Conservation (phyloP, 1,140 invertebrate species). For the Agraylea sexmaculata region DNA sequence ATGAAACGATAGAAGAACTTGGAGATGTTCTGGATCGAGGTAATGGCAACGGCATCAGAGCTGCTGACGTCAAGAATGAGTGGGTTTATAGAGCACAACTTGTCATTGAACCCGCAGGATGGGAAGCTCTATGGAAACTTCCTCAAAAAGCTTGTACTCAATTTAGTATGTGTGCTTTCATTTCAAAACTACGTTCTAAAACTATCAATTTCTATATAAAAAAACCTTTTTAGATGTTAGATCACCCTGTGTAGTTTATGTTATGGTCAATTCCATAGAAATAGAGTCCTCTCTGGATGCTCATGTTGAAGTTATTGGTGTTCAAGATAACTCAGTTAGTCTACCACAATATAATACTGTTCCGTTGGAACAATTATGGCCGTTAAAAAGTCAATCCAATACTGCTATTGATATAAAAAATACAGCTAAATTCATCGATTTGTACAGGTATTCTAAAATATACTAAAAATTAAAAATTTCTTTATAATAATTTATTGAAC, state of each 20-base stretch:
- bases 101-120: constrained; percentile 17
- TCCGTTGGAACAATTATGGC: constrained; percentile 14
- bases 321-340: constrained; percentile 16
- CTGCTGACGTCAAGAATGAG: constrained; percentile 12
- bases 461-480: constrained; percentile 1
- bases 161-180: constrained; percentile 7
- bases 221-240: constrained; percentile 9
- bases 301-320: constrained; percentile 12
- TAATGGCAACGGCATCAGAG: constrained; percentile 1
- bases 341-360: constrained; percentile 12
- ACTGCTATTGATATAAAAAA: constrained; percentile 12
- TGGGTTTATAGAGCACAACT: constrained; percentile 18
- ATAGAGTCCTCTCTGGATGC: constrained; percentile 11
- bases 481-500: neutral
- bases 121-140: constrained; percentile 19
- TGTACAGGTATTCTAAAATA: constrained; percentile 13
- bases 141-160: constrained; percentile 14
- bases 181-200: neutral
- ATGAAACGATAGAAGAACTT: constrained; percentile 13
- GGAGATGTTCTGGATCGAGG: constrained; percentile 13
- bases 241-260: constrained; percentile 18
- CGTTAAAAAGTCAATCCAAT: constrained; percentile 13
- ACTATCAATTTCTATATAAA: neutral
- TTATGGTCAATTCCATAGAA: constrained; percentile 14
- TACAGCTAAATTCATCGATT: constrained; percentile 19